Evolutionary conservation across 2,113 vertebrate genomes (phyloP), one percentile per base, ranked within the genome.

Genomic region (Zosterops borbonicus): DNA sequence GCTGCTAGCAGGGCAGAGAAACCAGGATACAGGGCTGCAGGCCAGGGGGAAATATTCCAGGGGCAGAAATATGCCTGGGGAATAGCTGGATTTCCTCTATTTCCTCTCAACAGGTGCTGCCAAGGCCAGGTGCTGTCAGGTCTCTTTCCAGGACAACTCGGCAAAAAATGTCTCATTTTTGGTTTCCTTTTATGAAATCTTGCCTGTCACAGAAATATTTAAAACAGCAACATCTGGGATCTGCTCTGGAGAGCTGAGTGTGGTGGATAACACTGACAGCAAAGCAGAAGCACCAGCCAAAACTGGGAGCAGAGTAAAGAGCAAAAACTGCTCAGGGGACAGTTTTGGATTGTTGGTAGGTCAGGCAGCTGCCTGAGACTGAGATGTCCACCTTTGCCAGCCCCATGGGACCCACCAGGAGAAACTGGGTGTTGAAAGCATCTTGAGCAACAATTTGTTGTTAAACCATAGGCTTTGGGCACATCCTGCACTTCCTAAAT

Each of bases 191-290:
- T 41, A 58, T 0, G 1, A 69, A 64, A 86, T 25, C 63, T 71
- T 64, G 23, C 41, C 49, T 5, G 5, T 33, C 31, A 49, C 2
- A 10, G 55, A 22, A 53, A 79, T 59, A 33, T 14, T 55, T 29
- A 42, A 75, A 89, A 21, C 11, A 39, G 6, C 24, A 56, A 60
- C 33, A 83, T 47, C 49, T 14, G 63, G 41, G 75, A 69, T 31
- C 37, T 2, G 2, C 86, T 83, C 75, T 49, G 67, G 9, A 53
- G 73, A 70, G 73, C 41, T 3, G 7, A 78, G 23, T 25, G 31
- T 6, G 27, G 29, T 18, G 35, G 47, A 12, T 20, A 19, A 68
- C 13, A 44, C 25, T 0, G 0, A 35, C 0, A 9, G 58, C 47
- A 78, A 44, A 88, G 71, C 44, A 52, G 62, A 59, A 87, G 52